A percentile compares a stretch with the other conserved stretches of the same genome.
These are phyloP conservation scores for Chlorodrepanis virens DNA, from an alignment of 2,113 vertebrate species.

Conservation along the genomic window DNA sequence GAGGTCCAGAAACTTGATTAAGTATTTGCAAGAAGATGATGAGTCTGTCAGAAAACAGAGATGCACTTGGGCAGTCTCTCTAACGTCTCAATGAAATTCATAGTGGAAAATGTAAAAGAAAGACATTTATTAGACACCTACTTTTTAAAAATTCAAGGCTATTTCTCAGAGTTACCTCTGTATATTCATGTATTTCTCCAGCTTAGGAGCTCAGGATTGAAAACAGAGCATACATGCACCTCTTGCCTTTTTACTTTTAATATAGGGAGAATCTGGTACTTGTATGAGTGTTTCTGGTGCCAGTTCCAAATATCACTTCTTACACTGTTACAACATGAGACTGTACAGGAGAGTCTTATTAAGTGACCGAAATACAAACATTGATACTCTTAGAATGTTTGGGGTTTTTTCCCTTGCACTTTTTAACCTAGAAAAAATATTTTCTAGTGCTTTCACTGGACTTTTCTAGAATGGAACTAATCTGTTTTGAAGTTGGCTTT, in stretches of 20 bases:
- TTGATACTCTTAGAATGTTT: neutral
- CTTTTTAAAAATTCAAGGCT: neutral
- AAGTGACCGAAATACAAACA: neutral
- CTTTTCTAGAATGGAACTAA: neutral
- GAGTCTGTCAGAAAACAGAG: neutral
- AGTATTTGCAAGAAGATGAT: neutral
- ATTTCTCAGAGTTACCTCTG: neutral
- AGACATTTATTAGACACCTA: neutral
- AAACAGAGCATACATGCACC: neutral
- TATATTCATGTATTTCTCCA: neutral
- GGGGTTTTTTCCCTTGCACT: neutral
- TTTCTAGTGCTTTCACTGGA: neutral
- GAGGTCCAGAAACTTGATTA: neutral
- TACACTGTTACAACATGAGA: neutral
- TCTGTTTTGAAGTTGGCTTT: neutral
- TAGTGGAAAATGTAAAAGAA: neutral
- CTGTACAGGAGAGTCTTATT: neutral
- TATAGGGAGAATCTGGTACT: neutral
- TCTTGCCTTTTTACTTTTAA: neutral
- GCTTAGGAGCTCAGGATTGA: neutral
- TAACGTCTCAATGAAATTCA: neutral
- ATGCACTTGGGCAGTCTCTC: neutral
- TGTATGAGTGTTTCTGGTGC: neutral
- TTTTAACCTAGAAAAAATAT: neutral
- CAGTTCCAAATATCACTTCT: neutral